Conservation (phyloP, 2,113 vertebrate species). For the Caretta caretta region DNA sequence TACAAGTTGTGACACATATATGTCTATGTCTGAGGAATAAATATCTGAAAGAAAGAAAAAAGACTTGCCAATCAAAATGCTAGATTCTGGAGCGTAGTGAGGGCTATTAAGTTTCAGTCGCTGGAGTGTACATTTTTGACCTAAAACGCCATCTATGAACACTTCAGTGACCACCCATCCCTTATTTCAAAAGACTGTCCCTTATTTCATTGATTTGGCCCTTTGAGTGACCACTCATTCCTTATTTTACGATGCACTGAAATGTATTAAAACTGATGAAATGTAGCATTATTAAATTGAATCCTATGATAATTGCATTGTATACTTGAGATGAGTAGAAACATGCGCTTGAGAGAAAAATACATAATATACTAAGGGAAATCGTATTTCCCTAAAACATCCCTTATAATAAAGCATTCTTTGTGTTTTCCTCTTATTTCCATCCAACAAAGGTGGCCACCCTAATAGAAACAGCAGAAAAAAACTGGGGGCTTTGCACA, state of each 20-base stretch:
- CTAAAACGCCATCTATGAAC: conserved; percentile 36
- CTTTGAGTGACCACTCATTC: no score
- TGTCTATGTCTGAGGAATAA: neutral
- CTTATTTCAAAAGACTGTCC: neutral
- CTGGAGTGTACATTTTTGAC: conserved; percentile 22
- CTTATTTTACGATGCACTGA: neutral
- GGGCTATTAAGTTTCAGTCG: neutral
- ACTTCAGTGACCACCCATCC: neutral
- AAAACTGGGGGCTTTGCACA: conserved; percentile 7
- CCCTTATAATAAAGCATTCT: neutral
- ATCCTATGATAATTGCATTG: neutral
- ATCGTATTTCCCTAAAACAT: neutral
- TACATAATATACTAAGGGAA: neutral
- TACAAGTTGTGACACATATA: neutral
- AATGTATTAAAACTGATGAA: neutral
- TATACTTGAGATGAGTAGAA: neutral
- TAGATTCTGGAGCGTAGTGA: neutral
- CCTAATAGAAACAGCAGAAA: neutral
- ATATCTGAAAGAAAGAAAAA: neutral
- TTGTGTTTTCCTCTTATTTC: neutral
- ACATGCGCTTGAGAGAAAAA: neutral
- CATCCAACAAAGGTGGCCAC: neutral
- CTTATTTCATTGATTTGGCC: no score
- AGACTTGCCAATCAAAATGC: conserved; percentile 29
- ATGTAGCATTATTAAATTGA: neutral